A percentile compares a stretch with the other conserved stretches of the same genome.
These are phyloP conservation scores for Ctenodactylus gundi DNA, from an alignment of 2,113 vertebrate genomes.

Conservation along the genomic window DNA sequence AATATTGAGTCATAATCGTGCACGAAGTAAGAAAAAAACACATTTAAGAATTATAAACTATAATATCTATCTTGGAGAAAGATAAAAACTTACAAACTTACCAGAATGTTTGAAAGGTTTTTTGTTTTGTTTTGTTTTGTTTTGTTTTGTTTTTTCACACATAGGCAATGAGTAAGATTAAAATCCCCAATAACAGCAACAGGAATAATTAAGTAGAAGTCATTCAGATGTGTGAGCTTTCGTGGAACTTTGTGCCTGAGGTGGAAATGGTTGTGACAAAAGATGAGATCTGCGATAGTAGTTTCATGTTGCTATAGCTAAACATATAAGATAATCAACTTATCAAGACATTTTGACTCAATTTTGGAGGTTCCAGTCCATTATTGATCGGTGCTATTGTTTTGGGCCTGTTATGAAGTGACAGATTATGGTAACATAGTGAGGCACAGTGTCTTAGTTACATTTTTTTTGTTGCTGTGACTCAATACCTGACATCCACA, in stretches of 20 bases:
- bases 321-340: background rate
- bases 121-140: too few species aligned
- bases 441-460: too few species aligned
- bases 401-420: background rate
- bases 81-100: background rate
- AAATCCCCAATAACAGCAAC: background rate
- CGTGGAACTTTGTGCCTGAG: background rate
- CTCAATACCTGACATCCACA: too few species aligned
- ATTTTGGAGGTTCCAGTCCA: background rate
- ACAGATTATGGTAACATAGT: background rate
- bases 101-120: background rate
- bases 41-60: background rate
- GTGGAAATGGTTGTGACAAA: background rate
- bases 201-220: background rate
- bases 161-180: background rate
- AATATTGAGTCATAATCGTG: background rate
- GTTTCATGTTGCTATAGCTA: background rate
- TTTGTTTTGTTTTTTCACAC: too few species aligned
- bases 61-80: background rate
- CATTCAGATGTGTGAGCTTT: background rate
- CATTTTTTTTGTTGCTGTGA: too few species aligned
- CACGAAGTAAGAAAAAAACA: background rate
- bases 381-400: background rate
- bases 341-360: background rate
- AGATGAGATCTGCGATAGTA: background rate